phyloP scores from a whole-genome alignment of 2,888 invertebrate genomes.

The Epirrhoe tristata region DNA sequence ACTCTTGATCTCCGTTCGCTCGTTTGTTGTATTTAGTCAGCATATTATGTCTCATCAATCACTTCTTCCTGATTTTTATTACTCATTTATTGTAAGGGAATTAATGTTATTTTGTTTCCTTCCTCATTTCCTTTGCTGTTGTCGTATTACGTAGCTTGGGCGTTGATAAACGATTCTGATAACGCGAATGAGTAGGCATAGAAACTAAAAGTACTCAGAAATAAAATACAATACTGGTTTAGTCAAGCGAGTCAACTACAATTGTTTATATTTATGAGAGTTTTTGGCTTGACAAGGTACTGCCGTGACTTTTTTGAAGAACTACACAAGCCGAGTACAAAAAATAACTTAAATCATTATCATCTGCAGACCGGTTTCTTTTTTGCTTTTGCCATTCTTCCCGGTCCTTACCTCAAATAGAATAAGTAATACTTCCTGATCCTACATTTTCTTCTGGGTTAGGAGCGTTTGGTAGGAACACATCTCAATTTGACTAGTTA shows the following conservation, averaged over 20 bases:
- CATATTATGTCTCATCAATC: slow-evolving; percentile 50
- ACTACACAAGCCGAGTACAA: not conserved
- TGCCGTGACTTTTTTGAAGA: not conserved
- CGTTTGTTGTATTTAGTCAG: slow-evolving; percentile 45
- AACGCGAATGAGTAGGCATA: slow-evolving; percentile 38
- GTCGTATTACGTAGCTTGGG: slow-evolving; percentile 52
- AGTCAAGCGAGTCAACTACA: not conserved
- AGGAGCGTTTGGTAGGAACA: too few relatives aligned
- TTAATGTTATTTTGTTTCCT: slow-evolving; percentile 52
- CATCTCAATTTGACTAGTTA: too few relatives aligned
- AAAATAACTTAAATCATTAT: slow-evolving; percentile 15
- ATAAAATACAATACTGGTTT: not conserved
- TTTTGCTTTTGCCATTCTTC: too few relatives aligned
- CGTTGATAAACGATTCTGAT: slow-evolving; percentile 53
- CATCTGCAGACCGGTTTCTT: slow-evolving; percentile 6
- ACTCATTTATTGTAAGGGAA: slow-evolving; percentile 48
- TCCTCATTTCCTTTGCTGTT: slow-evolving; percentile 43
- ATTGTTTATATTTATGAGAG: not conserved
- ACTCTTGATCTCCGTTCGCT: slow-evolving; percentile 29
- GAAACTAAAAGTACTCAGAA: slow-evolving; percentile 15
- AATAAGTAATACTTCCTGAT: too few relatives aligned
- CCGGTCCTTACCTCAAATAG: too few relatives aligned
- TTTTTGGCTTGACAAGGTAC: not conserved
- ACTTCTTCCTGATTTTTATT: slow-evolving; percentile 45
- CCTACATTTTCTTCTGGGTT: too few relatives aligned